Percentiles rank a stretch among this genome's conserved stretches.
These are phyloP conservation scores for Rhopalosiphum nymphaeae DNA, from an alignment of 2,888 invertebrate species.

Conservation along the genomic window DNA sequence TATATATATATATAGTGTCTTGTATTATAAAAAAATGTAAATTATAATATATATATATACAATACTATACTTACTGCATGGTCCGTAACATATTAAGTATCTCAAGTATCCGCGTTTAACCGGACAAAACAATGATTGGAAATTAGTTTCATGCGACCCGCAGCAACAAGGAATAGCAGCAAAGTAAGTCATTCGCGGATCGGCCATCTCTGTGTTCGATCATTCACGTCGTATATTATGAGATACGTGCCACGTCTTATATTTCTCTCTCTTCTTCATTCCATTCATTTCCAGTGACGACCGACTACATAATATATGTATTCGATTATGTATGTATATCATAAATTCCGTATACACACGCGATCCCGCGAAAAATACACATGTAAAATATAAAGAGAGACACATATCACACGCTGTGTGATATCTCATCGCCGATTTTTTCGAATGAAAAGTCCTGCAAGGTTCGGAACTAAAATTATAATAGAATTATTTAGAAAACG, in stretches of 20 bases:
- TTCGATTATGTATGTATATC: not conserved
- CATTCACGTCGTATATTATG: not conserved
- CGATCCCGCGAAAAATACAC: no score
- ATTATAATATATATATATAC: not conserved
- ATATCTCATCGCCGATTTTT: not conserved
- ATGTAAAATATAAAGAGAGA: not conserved
- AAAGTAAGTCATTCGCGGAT: not conserved
- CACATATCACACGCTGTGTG: not conserved
- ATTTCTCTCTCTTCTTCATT: not conserved
- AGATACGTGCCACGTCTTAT: not conserved
- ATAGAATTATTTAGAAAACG: not conserved
- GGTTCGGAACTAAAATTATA: not conserved
- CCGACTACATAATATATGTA: not conserved
- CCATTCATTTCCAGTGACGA: not conserved
- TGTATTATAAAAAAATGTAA: not conserved
- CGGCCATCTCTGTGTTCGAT: not conserved
- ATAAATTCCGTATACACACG: not conserved
- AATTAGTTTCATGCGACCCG: not conserved
- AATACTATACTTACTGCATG: not conserved
- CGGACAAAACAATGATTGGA: not conserved
- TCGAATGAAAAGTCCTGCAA: not conserved
- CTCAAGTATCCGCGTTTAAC: not conserved
- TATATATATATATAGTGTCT: not conserved
- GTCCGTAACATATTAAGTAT: not conserved
- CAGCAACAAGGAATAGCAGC: no score